Evolutionary conservation across 2,797 vertebrate species (phyloP).

Genomic region (Premnoplex brunnescens): DNA sequence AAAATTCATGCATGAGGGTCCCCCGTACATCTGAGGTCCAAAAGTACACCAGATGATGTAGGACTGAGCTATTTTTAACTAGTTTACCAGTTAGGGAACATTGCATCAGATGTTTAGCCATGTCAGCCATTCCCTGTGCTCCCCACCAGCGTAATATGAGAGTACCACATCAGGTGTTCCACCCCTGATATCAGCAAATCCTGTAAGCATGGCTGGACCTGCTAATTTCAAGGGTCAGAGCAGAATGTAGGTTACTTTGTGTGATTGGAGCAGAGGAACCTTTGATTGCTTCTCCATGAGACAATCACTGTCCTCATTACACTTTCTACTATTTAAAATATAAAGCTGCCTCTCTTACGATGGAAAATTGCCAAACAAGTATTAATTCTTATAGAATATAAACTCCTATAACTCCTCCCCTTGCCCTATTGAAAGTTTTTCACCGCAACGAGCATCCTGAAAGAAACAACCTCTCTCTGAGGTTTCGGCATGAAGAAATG

Average conservation of each 20-base stretch:
- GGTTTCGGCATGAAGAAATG: background rate
- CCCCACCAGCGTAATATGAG: conserved; percentile 54
- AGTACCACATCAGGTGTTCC: conserved; percentile 53
- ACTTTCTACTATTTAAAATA: background rate
- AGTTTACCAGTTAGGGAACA: conserved; percentile 34
- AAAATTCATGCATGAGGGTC: background rate
- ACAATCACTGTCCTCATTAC: background rate
- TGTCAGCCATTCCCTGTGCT: conserved; percentile 55
- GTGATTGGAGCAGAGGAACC: background rate
- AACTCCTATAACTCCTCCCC: background rate
- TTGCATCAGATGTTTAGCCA: conserved; percentile 58
- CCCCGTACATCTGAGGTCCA: background rate
- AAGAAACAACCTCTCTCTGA: background rate
- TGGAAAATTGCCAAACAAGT: background rate
- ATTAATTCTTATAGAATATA: background rate
- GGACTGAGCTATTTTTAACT: conserved; percentile 55
- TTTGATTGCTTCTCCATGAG: background rate
- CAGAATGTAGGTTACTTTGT: background rate
- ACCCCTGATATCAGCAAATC: conserved; percentile 52
- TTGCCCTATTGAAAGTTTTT: background rate
- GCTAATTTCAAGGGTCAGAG: background rate
- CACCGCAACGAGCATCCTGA: background rate
- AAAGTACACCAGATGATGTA: conserved; percentile 12
- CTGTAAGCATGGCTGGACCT: background rate
- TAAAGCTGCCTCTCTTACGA: background rate